phyloP scores from a whole-genome alignment of 2,113 vertebrate species.

The Penelope pileata region DNA sequence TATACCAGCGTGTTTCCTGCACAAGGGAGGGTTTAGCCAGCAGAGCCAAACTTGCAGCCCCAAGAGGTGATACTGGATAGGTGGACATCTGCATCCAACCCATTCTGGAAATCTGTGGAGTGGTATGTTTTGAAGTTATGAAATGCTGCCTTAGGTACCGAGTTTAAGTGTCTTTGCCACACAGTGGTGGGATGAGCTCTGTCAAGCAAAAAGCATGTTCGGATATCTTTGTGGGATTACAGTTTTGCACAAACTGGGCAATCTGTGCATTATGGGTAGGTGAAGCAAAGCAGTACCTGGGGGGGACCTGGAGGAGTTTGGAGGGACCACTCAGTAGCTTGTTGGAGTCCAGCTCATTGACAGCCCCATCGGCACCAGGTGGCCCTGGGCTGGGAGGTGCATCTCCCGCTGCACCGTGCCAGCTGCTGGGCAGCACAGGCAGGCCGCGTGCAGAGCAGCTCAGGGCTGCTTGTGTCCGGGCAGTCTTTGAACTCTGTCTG shows the following conservation, averaged over 20 bases:
- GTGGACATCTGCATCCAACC: neutral
- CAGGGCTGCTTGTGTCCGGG: neutral
- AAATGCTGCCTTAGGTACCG: neutral
- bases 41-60: neutral
- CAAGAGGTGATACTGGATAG: neutral
- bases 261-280: rapidly evolving
- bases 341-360: neutral
- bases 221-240: neutral
- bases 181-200: neutral
- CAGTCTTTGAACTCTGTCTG: slow-evolving; percentile 48
- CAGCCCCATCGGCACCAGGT: neutral
- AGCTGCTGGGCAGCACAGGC: neutral
- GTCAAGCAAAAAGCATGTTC: neutral
- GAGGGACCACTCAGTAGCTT: neutral
- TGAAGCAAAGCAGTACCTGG: neutral
- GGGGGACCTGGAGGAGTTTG: neutral
- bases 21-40: neutral
- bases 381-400: rapidly evolving
- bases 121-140: neutral
- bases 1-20: neutral
- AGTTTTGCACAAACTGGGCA: neutral
- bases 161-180: neutral
- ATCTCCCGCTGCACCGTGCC: neutral
- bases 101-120: neutral
- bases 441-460: neutral